These are phyloP conservation scores for Lepidurus packardi DNA, from an alignment of 1,140 invertebrate species.

Conservation along the genomic window DNA sequence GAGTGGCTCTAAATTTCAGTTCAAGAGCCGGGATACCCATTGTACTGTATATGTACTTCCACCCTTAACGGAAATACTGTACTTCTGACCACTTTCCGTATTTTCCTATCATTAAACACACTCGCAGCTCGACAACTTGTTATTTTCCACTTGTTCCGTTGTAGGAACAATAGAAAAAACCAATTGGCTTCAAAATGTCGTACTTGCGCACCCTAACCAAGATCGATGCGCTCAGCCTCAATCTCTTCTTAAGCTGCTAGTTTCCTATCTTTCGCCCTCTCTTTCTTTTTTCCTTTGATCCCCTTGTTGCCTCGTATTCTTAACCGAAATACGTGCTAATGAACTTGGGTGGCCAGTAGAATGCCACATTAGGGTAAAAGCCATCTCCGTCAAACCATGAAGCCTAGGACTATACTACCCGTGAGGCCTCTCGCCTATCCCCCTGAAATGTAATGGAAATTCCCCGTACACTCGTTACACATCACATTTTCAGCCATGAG, in stretches of 20 bases:
- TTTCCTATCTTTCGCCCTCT: not conserved
- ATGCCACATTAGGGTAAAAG: constrained; percentile 1
- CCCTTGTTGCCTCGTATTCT: not conserved
- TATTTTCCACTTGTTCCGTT: not conserved
- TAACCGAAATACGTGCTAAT: not conserved
- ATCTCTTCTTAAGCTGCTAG: not conserved
- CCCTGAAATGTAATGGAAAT: not conserved
- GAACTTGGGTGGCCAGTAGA: not conserved
- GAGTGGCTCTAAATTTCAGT: not conserved
- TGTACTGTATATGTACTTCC: not conserved
- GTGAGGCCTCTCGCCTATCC: not conserved
- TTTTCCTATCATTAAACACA: constrained; percentile 4
- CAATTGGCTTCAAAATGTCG: not conserved
- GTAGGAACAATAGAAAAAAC: not conserved
- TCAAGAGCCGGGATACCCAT: not conserved
- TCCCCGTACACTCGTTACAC: not conserved
- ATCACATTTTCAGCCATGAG: not conserved
- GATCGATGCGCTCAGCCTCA: not conserved
- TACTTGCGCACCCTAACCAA: not conserved
- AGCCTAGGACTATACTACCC: not conserved
- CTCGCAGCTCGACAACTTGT: not conserved
- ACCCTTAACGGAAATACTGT: not conserved
- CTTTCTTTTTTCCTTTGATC: no score
- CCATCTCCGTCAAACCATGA: not conserved
- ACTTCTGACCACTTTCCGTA: not conserved